A percentile compares a stretch with the other conserved stretches of the same genome.
Conservation (phyloP, 2,113 vertebrate genomes). For the Rhinolophus sinicus region DNA sequence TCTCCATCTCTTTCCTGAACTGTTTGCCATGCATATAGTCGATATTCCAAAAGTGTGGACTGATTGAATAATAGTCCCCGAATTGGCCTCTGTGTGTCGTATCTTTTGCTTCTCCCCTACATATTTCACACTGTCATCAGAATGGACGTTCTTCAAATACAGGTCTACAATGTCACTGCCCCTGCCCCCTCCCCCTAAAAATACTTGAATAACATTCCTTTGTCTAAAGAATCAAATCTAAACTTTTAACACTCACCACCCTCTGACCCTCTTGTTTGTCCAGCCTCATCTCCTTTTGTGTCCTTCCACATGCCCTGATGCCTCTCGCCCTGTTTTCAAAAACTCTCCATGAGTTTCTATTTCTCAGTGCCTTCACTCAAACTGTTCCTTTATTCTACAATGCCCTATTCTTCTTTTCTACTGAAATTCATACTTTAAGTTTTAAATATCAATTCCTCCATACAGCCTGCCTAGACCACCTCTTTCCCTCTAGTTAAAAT, state of each 20-base stretch:
- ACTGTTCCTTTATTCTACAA: not conserved
- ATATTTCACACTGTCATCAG: not conserved
- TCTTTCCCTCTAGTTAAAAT: not conserved
- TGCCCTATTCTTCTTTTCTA: not conserved
- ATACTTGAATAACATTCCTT: not conserved
- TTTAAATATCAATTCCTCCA: not conserved
- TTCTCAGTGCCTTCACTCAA: not conserved
- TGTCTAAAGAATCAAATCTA: not conserved
- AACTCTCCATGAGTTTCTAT: not conserved
- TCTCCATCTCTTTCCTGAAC: not conserved
- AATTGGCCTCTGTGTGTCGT: not conserved
- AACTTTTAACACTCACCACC: not conserved
- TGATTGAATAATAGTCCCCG: not conserved
- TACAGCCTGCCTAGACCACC: not conserved
- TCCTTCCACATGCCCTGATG: not conserved
- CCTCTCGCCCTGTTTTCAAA: not conserved
- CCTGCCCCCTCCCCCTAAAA: rapidly evolving
- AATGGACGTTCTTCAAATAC: not conserved
- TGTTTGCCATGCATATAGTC: not conserved
- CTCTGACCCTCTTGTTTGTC: not conserved
- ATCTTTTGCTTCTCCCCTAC: not conserved
- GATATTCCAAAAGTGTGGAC: not conserved
- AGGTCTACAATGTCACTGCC: not conserved
- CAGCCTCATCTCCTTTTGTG: not conserved
- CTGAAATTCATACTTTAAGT: not conserved